Evolutionary conservation across 2,888 invertebrate species (phyloP), one percentile per base, ranked within the genome.

Genomic region (Zhuqinia jingwanae): DNA sequence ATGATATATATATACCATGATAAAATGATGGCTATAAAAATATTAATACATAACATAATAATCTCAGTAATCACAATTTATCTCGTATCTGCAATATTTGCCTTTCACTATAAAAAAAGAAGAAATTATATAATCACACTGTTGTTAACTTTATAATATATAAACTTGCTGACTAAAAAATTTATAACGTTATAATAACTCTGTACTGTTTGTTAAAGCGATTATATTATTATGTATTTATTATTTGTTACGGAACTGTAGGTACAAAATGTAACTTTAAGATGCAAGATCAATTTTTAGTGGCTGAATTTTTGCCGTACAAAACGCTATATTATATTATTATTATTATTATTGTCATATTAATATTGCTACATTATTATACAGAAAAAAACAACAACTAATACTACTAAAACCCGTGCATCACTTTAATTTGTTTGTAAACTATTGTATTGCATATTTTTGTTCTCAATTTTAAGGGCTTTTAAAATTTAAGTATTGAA

Each of bases 281-380:
- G 85, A 85, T 85, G 85, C 85, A 85, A 85, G 79, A 79, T 85
- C 79, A 73, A 85, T 85, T 85, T 85, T 85, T 85, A 85, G 85
- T 85, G 79, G 85, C 85, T 78, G 79, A 79, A 73, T 60, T 58
- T 79, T 79, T 78, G 85, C 85, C 85, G 85, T 85, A 85, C 85
- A 85, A 85, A 85, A 65, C 60, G 77, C 75, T 78, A 77, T 42
- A 60, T 47, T 80, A 81, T 53, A 81, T 70, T 56, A 56, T 36
- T 27, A 17, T 58, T 42, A 13, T 25, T 47, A 60, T 76, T 42
- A 83, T 84, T 56, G 50, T 36, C 20, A 60, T 17, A 45, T 56
- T 56, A 78, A 60, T 1, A 42, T 45, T 42, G 2, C 36, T 58
- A 77, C 5, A 27, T 50, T 42, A 50, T 27, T 56, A n/a, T n/a